Base-by-base conservation (phyloP, 2,113 vertebrate genomes). In the Erpornis zantholeuca region DNA sequence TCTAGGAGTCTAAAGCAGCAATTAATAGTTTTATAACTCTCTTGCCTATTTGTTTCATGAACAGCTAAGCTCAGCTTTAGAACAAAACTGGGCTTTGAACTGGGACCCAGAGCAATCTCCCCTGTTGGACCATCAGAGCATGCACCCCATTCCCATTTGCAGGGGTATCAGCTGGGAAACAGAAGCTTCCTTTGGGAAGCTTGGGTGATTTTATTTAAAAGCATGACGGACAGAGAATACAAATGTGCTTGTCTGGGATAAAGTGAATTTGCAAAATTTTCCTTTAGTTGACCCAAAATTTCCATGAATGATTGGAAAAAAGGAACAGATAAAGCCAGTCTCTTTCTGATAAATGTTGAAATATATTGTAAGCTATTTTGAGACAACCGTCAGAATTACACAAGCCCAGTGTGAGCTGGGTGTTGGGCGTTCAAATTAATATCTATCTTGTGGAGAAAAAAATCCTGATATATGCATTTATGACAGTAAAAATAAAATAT, bases 11-110 rank as follows among this genome's bases (percentile, higher is more conserved):
- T 47, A 77, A 92, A 75, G 92, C 90, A 92, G 88, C 80, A 83
- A 83, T 93, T 96, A 95, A 36, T 80, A 94, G 76, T 83, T 84
- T 57, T 84, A 42, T 68, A 86, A 78, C 73, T 88, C 71, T 79
- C 52, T 78, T 85, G 52, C 66, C 60, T 83, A 36, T 72, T 76
- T 15, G 0, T 78, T 83, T 40, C 71, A 88, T 0, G 3, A 69
- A 16, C 16, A 70, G 75, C 75, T 91, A 63, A 70, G 42, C 82
- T 92, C 63, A 66, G 52, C 44, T 73, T 83, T 50, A 71, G 75
- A 77, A 70, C 21, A 79, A 49, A 84, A 23, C 36, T 11, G 31
- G 29, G 42, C 65, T 57, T 50, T 71, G 45, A 85, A 45, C 61
- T 22, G 33, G 60, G 54, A 54, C 22, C 82, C 40, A 31, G 29